Evolutionary conservation across 2,797 vertebrate species (phyloP), one percentile per base, ranked within the genome.

Genomic region (Leontocebus nigricollis): DNA sequence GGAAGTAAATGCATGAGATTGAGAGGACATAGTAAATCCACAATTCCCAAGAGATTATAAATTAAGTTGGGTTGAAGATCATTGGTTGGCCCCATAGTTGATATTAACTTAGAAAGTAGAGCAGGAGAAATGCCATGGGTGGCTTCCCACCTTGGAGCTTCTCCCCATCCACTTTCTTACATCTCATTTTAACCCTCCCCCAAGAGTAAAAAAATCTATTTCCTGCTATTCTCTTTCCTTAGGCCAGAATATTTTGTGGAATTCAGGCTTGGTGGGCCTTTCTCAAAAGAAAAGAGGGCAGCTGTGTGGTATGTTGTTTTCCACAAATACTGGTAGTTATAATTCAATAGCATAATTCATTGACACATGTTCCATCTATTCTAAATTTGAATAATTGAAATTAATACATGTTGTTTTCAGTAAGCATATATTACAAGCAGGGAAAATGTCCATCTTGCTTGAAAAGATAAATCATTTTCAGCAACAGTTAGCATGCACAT

Each of bases 91-190:
- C 27, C 44, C n/a, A 48, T 48, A 30, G 41, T 27, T 2, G 9
- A 30, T 6, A 20, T 30, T n/a, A 82, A 50, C 64, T 48, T 26
- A 61, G 55, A 61, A 87, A 80, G 41, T 19, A 4, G 20, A 70
- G 12, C 46, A 33, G 46, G 41, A 5, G 14, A 41, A 55, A 52
- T 26, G 52, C 7, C 1, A 14, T 0, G 0, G 4, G 59, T 10
- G 2, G 9, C 41, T 46, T 59, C 19, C 33, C 19, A 30, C 4
- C 17, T 14, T 5, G 7, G 19, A 73, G 8, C n/a, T 15, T 7
- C 36, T 73, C 17, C 46, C 41, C 27, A 27, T 19, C 41, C 27
- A 26, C 46, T 4, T n/a, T 33, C 44, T 75, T 20, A 6, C 3
- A 26, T 4, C 41, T 82, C 52, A 26, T 14, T 7, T n/a, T 41